Evolutionary conservation across 2,888 invertebrate genomes (phyloP).

Genomic region (Scaeva pyrastri): DNA sequence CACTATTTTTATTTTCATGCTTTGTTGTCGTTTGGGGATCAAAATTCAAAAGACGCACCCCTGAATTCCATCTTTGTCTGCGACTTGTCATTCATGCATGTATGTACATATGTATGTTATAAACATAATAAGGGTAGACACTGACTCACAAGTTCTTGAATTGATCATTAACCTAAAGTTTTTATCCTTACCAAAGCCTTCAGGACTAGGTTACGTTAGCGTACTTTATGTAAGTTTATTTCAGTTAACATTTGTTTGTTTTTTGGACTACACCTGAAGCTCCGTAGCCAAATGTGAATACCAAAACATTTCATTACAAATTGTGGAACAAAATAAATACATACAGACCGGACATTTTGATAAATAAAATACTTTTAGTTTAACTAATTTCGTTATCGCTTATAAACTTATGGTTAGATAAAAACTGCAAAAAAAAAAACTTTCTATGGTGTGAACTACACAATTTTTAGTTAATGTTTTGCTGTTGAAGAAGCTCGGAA

Average conservation of each 20-base stretch:
- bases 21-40: constrained; percentile 34
- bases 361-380: not conserved
- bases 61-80: constrained; percentile 34
- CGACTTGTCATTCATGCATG: not conserved
- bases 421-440: constrained; percentile 14
- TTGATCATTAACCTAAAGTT: constrained; percentile 2
- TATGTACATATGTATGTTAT: not conserved
- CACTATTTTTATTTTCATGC: constrained; percentile 48
- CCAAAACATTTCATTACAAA: not conserved
- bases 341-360: constrained; percentile 48
- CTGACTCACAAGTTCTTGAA: constrained; percentile 30
- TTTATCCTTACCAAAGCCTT: constrained; percentile 8
- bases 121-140: constrained; percentile 3
- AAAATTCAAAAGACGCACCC: constrained; percentile 50
- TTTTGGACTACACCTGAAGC: not conserved
- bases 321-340: not conserved
- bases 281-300: not conserved
- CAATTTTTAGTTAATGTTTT: constrained; percentile 58
- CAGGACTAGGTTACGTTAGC: constrained; percentile 18
- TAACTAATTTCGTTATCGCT: constrained; percentile 45
- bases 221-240: not conserved
- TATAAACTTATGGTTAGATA: not conserved
- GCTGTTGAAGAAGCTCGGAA: not conserved
- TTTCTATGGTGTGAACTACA: constrained; percentile 64
- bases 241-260: constrained; percentile 42